A percentile compares a stretch with the other conserved stretches of the same genome.
Conservation (phyloP, 2,888 invertebrate genomes). For the Tachystola acroxantha region DNA sequence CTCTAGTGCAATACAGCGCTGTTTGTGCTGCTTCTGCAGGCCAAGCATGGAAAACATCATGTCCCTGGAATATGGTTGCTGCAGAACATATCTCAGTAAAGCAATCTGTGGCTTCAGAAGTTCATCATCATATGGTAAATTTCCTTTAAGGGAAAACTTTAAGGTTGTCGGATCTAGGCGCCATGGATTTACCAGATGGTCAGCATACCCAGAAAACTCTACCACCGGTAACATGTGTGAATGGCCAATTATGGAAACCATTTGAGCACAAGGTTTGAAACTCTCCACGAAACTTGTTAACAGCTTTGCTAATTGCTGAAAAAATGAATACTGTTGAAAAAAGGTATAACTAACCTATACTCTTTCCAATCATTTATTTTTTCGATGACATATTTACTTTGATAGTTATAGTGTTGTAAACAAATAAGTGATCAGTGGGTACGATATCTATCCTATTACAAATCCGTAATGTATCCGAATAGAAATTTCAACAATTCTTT, state of each 20-base stretch:
- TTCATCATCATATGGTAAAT: conserved; percentile 93
- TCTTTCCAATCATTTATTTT: too few species aligned
- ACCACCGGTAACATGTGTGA: conserved; percentile 95
- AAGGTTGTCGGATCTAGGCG: conserved; percentile 91
- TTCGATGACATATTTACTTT: too few species aligned
- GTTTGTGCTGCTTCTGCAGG: conserved; percentile 94
- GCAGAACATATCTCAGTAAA: conserved; percentile 91
- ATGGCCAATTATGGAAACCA: conserved; percentile 95
- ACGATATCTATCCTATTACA: too few species aligned
- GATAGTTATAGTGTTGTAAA: too few species aligned
- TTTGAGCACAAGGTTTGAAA: conserved; percentile 95
- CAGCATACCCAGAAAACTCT: conserved; percentile 94
- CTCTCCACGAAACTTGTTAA: conserved; percentile 94
- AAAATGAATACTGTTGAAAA: too few species aligned
- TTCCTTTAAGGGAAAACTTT: conserved; percentile 80
- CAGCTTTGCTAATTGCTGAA: conserved; percentile 89
- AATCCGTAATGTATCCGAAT: too few species aligned
- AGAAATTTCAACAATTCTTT: too few species aligned
- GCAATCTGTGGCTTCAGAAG: conserved; percentile 92
- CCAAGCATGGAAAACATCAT: conserved; percentile 98
- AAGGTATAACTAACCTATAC: too few species aligned
- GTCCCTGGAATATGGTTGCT: conserved; percentile 96
- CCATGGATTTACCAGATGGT: conserved; percentile 95
- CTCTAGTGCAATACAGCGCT: conserved; percentile 92
- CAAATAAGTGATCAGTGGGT: too few species aligned